A percentile compares a stretch with the other conserved stretches of the same genome.
Evolutionary conservation across 2,113 vertebrate species (phyloP).

Genomic region (Himantopus leucocephalus): DNA sequence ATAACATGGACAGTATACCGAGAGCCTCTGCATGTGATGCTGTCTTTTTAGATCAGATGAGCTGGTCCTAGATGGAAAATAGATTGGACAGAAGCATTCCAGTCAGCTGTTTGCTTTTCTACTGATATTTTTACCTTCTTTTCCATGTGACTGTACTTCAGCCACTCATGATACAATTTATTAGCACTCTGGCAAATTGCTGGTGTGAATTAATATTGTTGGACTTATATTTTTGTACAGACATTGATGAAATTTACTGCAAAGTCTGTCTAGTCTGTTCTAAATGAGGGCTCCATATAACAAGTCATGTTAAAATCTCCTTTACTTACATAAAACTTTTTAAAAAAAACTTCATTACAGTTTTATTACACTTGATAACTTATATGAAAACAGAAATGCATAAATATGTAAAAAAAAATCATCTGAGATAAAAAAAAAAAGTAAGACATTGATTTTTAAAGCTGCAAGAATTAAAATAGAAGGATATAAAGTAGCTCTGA

Average conservation of each 20-base stretch:
- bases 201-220: neutral
- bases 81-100: neutral
- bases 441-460: neutral
- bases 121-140: neutral
- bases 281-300: neutral
- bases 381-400: neutral
- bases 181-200: neutral
- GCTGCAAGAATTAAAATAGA: neutral
- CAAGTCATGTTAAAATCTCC: neutral
- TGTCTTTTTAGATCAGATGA: neutral
- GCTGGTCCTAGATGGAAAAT: neutral
- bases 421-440: neutral
- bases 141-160: neutral
- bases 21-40: neutral
- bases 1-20: fast-evolving
- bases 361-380: neutral
- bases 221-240: neutral
- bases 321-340: neutral
- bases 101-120: neutral
- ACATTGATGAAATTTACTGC: neutral
- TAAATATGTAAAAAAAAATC: neutral
- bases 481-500: neutral
- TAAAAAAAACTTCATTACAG: neutral
- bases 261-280: neutral
- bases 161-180: neutral